phyloP scores from a whole-genome alignment of 2,113 vertebrate species.

The Caracal caracal region DNA sequence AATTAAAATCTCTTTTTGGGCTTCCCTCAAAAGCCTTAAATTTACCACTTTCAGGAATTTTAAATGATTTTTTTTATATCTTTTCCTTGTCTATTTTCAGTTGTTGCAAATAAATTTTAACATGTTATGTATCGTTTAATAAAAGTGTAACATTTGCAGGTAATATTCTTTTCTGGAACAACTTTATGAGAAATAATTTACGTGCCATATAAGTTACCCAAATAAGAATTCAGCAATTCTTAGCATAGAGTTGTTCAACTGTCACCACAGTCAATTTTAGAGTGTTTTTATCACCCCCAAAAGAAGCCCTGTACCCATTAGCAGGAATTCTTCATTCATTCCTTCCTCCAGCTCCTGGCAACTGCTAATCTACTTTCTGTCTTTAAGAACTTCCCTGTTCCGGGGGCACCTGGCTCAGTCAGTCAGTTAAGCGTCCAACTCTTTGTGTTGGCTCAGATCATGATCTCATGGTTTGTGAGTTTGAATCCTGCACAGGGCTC shows the following conservation, averaged over 20 bases:
- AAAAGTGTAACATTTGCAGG: neutral
- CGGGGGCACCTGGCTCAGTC: neutral
- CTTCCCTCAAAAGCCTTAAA: neutral
- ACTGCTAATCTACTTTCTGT: neutral
- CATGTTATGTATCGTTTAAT: neutral
- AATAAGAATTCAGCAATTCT: neutral
- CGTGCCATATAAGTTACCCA: neutral
- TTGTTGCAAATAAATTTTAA: constrained; percentile 7
- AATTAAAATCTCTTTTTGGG: neutral
- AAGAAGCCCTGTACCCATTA: neutral
- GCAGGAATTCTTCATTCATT: neutral
- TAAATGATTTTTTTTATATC: neutral
- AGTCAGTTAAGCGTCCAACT: too few species aligned
- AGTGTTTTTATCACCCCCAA: neutral
- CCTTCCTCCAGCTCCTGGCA: neutral
- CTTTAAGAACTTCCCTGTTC: neutral
- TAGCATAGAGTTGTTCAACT: neutral
- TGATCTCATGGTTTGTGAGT: too few species aligned
- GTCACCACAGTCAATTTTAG: neutral
- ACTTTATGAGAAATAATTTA: neutral
- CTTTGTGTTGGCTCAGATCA: too few species aligned
- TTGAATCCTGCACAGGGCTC: too few species aligned
- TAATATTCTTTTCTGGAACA: neutral
- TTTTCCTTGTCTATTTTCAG: neutral
- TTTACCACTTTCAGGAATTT: neutral